Conservation (phyloP, 1,140 invertebrate species). For the Halictus rubicundus region DNA sequence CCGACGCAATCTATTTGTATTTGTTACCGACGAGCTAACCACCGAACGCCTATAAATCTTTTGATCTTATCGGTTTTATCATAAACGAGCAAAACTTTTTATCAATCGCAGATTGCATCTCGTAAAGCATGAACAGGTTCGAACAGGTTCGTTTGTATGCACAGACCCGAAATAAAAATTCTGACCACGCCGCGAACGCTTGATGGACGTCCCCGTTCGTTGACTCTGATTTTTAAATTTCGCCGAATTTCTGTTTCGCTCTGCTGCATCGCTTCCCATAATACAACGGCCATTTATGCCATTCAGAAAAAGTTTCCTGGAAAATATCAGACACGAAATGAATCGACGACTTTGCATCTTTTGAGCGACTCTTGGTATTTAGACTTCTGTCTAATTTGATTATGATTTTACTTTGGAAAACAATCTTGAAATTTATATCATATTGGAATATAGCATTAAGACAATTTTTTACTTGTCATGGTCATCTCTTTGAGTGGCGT, state of each 20-base stretch:
- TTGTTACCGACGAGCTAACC: too few relatives aligned
- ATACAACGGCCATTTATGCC: background rate
- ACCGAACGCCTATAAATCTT: background rate
- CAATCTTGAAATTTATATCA: too few relatives aligned
- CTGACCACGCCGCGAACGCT: background rate
- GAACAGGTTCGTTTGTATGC: background rate
- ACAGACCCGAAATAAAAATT: conserved; percentile 32
- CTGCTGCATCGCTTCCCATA: background rate
- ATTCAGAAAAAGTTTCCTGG: too few relatives aligned
- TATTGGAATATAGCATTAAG: too few relatives aligned
- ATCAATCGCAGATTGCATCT: conserved; percentile 5
- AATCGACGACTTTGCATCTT: too few relatives aligned
- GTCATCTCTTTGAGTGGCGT: too few relatives aligned
- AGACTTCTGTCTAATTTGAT: too few relatives aligned
- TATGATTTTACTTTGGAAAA: too few relatives aligned
- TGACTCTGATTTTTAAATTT: conserved; percentile 27
- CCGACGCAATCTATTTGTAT: too few relatives aligned
- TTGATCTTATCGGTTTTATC: background rate
- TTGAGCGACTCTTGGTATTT: background rate
- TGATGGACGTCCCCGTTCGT: conserved; percentile 26
- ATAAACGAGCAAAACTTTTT: background rate
- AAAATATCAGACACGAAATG: background rate
- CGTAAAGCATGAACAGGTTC: background rate
- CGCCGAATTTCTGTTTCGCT: conserved; percentile 7
- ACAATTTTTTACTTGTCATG: too few relatives aligned